Conservation (phyloP, 2,888 invertebrate species). For the Sphinx pinastri region DNA sequence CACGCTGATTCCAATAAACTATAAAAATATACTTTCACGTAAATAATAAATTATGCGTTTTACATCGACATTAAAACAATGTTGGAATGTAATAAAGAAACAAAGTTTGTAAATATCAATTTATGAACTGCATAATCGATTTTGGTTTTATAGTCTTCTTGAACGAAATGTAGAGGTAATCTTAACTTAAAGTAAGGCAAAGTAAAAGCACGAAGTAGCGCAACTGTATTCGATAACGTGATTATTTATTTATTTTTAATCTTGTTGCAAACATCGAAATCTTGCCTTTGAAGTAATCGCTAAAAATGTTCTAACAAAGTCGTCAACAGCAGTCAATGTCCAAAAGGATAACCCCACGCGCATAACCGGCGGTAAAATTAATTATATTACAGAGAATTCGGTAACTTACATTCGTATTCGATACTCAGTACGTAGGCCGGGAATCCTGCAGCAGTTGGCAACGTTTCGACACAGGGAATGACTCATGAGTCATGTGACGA, state of each 20-base stretch:
- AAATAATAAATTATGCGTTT: slow-evolving; percentile 19
- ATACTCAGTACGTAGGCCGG: slow-evolving; percentile 39
- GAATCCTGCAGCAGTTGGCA: slow-evolving; percentile 29
- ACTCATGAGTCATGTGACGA: slow-evolving; percentile 28
- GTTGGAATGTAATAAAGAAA: neutral
- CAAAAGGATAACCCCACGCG: no score
- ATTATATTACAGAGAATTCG: slow-evolving; percentile 23
- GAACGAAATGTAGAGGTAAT: no score
- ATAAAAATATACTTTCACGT: slow-evolving; percentile 14
- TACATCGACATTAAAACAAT: slow-evolving; percentile 2
- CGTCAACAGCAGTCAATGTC: no score
- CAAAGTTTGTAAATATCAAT: neutral
- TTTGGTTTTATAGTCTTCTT: no score
- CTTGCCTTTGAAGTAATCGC: neutral
- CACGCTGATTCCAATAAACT: slow-evolving; percentile 8
- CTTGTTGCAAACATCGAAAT: no score
- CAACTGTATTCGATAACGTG: no score
- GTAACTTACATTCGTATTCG: slow-evolving; percentile 36
- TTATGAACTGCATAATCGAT: neutral
- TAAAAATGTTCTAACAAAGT: no score
- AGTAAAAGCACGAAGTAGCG: neutral
- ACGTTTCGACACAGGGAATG: slow-evolving; percentile 33
- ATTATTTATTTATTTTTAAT: no score
- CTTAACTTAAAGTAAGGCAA: neutral
- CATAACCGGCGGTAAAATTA: neutral